Conservation (phyloP, 2,888 invertebrate genomes). For the Eubasilissa splendida region DNA sequence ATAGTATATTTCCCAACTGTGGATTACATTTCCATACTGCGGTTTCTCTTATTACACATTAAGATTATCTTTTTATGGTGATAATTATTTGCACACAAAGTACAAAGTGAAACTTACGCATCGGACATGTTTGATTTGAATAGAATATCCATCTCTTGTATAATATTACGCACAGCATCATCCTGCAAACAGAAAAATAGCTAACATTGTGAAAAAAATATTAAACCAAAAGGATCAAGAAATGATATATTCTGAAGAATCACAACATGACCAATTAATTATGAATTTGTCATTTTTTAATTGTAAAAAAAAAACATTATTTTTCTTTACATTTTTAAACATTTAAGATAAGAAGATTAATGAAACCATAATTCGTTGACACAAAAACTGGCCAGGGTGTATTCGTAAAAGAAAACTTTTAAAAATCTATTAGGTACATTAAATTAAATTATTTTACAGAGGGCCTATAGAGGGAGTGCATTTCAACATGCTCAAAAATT, state of each 20-base stretch:
- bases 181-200: slow-evolving; percentile 72
- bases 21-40: too few relatives aligned
- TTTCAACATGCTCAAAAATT: too few relatives aligned
- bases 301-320: neutral
- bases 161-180: slow-evolving; percentile 85
- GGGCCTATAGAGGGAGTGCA: too few relatives aligned
- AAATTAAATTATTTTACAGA: too few relatives aligned
- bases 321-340: slow-evolving; percentile 13
- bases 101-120: slow-evolving; percentile 77
- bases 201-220: slow-evolving; percentile 37
- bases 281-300: neutral
- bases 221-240: neutral
- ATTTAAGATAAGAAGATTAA: too few relatives aligned
- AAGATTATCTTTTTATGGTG: neutral
- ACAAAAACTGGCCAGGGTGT: too few relatives aligned
- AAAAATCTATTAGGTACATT: too few relatives aligned
- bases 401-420: too few relatives aligned
- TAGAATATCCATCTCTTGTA: slow-evolving; percentile 89
- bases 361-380: slow-evolving; percentile 54
- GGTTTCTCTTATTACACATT: neutral
- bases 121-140: slow-evolving; percentile 89
- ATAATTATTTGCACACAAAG: neutral
- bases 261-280: neutral
- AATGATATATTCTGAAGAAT: neutral
- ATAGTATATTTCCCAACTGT: neutral